Evolutionary conservation across 2,888 invertebrate genomes (phyloP), one percentile per base, ranked within the genome.

Genomic region (Lepidonotus clava): DNA sequence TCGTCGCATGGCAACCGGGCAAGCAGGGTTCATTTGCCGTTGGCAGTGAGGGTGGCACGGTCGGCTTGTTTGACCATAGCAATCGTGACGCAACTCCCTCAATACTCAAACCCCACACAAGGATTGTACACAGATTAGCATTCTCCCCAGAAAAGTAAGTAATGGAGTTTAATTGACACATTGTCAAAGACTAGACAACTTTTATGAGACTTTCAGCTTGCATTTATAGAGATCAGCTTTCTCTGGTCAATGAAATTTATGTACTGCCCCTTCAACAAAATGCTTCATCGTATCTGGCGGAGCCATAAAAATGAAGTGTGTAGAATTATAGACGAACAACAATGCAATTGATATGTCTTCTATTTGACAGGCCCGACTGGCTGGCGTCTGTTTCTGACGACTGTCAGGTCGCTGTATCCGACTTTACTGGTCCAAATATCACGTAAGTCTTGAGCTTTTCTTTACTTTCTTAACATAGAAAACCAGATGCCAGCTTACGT

Each of bases 1-100:
- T 92, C 87, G 90, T 93, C n/a, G 88, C 91, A 14, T 94, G 94
- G 94, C 91, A 93, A 87, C 92, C 92, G 34, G 89, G 88, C 0
- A 88, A 86, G 56, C 86, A 89, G 21, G 87, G 90, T 84, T 85
- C 85, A 53, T 89, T 92, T 86, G 92, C 91, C 18, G 90, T 95
- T 83, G 96, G 96, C 41, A 95, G 94, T 56, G 94, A 94, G 88
- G 94, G 94, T 85, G 96, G 96, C 24, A 94, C 94, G 87, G 91
- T 96, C 38, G 94, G 94, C 84, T 90, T 95, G 86, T 90, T 95
- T 71, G 96, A 96, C 80, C 80, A 80, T 32, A 46, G 80, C 28
- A 6, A 76, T 14, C 5, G 46, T 14, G 32, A 41, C 28, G 28
- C 41, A 14, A 32, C 28, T 14, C 88, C 89, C 34, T 83, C 89